Evolutionary conservation across 2,888 invertebrate genomes (phyloP).

Genomic region (Limnephilus lunatus): DNA sequence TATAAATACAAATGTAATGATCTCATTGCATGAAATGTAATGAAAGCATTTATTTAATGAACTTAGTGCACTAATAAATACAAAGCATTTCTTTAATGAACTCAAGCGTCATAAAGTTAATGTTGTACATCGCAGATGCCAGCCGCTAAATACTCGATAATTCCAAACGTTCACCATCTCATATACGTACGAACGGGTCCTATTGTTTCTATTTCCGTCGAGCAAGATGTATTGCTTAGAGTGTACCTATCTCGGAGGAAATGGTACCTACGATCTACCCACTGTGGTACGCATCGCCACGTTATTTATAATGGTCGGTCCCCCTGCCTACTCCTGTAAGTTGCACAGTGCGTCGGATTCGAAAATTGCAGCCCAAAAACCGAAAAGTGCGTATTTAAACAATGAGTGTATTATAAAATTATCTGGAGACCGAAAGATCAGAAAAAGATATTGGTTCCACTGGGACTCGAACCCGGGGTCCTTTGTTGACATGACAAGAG

Average conservation of each 20-base stretch:
- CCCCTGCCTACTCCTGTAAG: background rate
- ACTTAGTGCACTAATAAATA: background rate
- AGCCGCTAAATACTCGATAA: background rate
- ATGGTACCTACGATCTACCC: background rate
- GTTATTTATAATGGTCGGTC: conserved; percentile 31
- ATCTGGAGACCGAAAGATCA: too few species aligned
- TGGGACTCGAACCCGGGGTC: too few species aligned
- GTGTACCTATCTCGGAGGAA: background rate
- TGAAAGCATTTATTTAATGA: too few species aligned
- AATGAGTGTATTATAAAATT: too few species aligned
- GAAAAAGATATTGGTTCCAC: too few species aligned
- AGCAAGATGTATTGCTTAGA: conserved; percentile 27
- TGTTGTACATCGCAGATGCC: conserved; percentile 3
- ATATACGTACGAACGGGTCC: background rate
- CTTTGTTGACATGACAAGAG: too few species aligned
- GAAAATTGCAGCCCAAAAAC: too few species aligned
- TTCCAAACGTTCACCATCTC: background rate
- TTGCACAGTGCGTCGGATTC: background rate
- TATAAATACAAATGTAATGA: too few species aligned
- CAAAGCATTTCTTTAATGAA: background rate
- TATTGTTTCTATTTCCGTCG: conserved; percentile 19
- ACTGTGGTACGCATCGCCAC: conserved; percentile 13
- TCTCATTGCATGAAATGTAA: too few species aligned
- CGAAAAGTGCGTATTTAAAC: too few species aligned
- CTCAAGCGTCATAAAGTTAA: background rate